phyloP scores from a whole-genome alignment of 2,888 invertebrate genomes.

The Eupeodes latifasciatus region DNA sequence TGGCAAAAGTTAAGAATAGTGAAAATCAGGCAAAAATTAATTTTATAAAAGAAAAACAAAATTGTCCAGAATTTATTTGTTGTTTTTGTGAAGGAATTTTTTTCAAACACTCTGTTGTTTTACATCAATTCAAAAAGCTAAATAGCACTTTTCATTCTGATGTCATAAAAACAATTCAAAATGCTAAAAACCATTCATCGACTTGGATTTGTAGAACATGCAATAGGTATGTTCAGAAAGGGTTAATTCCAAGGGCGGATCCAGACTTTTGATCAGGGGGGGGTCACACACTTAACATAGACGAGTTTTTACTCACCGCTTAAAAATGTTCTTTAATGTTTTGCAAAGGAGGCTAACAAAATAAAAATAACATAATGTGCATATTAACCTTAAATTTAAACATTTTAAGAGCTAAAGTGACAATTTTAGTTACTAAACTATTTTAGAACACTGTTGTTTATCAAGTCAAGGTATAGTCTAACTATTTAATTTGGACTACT shows the following conservation, averaged over 20 bases:
- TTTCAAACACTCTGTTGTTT: background rate
- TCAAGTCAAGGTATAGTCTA: no score
- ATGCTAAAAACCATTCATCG: background rate
- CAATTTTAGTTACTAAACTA: no score
- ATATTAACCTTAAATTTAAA: no score
- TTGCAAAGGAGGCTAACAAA: no score
- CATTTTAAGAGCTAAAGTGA: no score
- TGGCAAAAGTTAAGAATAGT: background rate
- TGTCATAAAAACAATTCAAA: background rate
- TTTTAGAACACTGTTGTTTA: no score
- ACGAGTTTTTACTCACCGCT: no score
- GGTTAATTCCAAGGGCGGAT: constrained; percentile 8
- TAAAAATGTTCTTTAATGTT: no score
- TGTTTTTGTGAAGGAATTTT: constrained; percentile 10
- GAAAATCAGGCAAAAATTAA: background rate
- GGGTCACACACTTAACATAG: no score
- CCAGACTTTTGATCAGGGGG: no score
- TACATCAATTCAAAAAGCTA: background rate
- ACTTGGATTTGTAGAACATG: constrained; percentile 15
- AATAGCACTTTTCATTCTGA: background rate
- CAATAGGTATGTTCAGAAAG: constrained; percentile 1
- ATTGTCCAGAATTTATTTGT: background rate
- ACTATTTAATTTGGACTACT: no score
- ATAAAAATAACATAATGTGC: no score
- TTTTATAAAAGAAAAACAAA: constrained; percentile 1